phyloP scores from a whole-genome alignment of 2,797 vertebrate species.

The Rhabdophis nuchalis region DNA sequence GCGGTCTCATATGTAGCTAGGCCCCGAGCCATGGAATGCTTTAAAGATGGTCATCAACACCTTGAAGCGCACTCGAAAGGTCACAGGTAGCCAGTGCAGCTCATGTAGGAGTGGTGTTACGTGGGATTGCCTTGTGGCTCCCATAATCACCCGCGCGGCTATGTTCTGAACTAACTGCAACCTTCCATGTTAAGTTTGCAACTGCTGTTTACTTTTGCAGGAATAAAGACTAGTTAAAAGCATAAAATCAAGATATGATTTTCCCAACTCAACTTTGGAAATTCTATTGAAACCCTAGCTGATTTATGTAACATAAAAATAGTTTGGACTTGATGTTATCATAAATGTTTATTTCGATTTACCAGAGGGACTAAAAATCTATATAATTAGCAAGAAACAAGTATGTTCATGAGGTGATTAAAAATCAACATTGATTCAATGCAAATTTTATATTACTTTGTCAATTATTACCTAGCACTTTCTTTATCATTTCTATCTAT shows the following conservation, averaged over 20 bases:
- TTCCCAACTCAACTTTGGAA: not conserved
- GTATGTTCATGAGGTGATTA: not conserved
- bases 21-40: too few species aligned
- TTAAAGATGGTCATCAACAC: too few species aligned
- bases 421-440: not conserved
- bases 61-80: too few species aligned
- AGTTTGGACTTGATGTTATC: not conserved
- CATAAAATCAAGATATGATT: not conserved
- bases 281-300: not conserved
- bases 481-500: not conserved
- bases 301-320: not conserved
- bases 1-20: too few species aligned
- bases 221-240: not conserved
- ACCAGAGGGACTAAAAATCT: not conserved
- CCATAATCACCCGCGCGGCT: too few species aligned
- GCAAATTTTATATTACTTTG: not conserved
- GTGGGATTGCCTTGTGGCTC: too few species aligned
- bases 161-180: too few species aligned
- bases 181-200: not conserved
- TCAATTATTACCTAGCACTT: not conserved
- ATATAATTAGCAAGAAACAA: not conserved
- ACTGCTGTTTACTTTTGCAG: not conserved
- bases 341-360: not conserved
- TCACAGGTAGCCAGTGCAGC: too few species aligned
- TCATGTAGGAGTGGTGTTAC: too few species aligned